Conservation (phyloP, 2,888 invertebrate species). For the Ochropleura leucogaster region DNA sequence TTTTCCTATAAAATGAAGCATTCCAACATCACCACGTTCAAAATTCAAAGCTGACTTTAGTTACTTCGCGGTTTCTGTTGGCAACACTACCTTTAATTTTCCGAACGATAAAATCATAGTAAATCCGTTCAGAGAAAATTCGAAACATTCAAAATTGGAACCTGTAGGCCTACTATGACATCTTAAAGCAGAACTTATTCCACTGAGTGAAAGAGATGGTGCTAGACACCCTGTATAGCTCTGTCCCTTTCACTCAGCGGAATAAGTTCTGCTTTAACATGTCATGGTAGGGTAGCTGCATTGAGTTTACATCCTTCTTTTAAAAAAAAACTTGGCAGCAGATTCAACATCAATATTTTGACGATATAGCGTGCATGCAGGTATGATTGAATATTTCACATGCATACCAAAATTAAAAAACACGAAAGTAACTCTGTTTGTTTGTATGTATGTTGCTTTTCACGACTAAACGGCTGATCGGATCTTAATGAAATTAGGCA, state of each 20-base stretch:
- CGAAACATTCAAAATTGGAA: conserved; percentile 5
- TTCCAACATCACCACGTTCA: neutral
- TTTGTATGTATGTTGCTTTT: no score
- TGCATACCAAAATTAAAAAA: no score
- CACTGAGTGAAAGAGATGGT: no score
- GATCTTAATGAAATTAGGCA: no score
- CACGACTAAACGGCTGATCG: no score
- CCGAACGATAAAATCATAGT: conserved; percentile 45
- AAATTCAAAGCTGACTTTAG: conserved; percentile 2
- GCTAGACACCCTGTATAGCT: no score
- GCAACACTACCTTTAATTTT: conserved; percentile 8
- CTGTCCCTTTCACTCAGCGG: no score
- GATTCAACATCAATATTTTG: conserved; percentile 49
- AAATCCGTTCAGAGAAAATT: neutral
- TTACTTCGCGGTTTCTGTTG: conserved; percentile 12
- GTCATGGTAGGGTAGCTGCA: no score
- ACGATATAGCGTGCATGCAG: conserved; percentile 23
- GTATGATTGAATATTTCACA: conserved; percentile 17
- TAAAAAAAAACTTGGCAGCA: conserved; percentile 53
- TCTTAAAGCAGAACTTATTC: no score
- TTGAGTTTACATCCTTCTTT: conserved; percentile 25
- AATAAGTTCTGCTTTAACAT: no score
- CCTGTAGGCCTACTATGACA: no score
- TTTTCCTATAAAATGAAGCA: neutral
- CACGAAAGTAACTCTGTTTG: no score